Base-by-base conservation (phyloP, 2,797 vertebrate genomes). In the Ptychadena robeensis region DNA sequence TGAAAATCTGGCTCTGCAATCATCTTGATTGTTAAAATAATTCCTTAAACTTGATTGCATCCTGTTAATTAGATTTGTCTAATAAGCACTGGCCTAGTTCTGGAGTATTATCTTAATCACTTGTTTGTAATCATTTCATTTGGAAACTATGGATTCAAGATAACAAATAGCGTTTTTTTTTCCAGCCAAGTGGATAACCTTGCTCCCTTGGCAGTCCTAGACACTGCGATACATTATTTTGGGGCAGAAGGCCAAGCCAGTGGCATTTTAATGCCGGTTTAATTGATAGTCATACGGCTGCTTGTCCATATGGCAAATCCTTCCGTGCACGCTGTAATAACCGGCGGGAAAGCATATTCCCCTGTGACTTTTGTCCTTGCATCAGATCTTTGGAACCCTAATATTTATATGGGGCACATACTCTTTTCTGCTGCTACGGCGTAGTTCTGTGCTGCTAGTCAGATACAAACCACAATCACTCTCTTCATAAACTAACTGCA, bases 111-210 rank as follows among this genome's bases (percentile, higher is more conserved):
- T 79, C 74, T 75, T 80, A 85, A 85, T 85, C 71, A 80, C 77
- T 80, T 85, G 77, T 80, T 84, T 85, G 65, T 57, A 66, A 85
- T 75, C 78, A 85, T 67, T 80, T 80, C 71, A 85, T 85, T 85
- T 80, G 71, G 71, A 80, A 85, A 53, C 63, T 53, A 63, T 74
- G 64, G 64, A 74, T 75, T 69, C 32, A 74, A 73, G 82, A 67
- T 85, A 77, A 71, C 77, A 85, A 85, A 85, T 70, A 80, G 67
- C 71, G 71, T 69, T 80, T 68, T n/a, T 65, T 28, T 64, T 65
- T 80, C 71, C 77, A 85, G 82, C 77, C 82, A 85, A 80, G 82
- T 77, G 80, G 77, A 85, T 80, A 85, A 80, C 82, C 82, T 85
- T 85, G 77, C 40, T 85, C 82, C 82, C 82, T 71, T 85, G 82